Percentiles rank a stretch among this genome's conserved stretches.
Evolutionary conservation across 92 coral and sea anemone genomes (phyloP).

Genomic region (Virgularia gustaviana): DNA sequence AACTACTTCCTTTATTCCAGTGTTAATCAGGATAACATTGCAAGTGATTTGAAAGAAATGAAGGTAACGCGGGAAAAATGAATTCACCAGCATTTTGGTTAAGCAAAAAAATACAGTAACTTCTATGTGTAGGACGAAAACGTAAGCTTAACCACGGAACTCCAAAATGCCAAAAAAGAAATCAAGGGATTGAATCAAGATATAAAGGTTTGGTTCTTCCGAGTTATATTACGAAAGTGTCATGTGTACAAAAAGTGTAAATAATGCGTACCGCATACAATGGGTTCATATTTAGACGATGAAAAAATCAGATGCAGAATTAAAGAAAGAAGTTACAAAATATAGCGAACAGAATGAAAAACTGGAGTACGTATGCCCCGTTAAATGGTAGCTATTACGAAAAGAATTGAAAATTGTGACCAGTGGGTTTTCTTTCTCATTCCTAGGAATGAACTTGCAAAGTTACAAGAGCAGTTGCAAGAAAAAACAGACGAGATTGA

Average conservation of each 20-base stretch:
- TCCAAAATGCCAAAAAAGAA: slow-evolving; percentile 40
- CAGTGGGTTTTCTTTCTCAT: not conserved
- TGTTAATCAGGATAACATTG: slow-evolving; percentile 14
- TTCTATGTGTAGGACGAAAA: slow-evolving; percentile 56
- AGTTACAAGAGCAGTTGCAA: slow-evolving; percentile 14
- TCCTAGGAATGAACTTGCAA: not conserved
- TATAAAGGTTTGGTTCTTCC: too few species aligned
- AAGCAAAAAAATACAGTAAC: too few species aligned
- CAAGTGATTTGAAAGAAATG: slow-evolving; percentile 18
- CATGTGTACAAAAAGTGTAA: too few species aligned
- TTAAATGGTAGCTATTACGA: too few species aligned
- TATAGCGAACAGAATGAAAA: not conserved
- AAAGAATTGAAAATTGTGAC: too few species aligned
- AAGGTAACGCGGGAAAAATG: slow-evolving; percentile 21
- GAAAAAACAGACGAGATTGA: slow-evolving; percentile 33
- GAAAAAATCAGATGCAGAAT: not conserved
- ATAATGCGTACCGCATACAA: too few species aligned
- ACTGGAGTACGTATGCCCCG: slow-evolving; percentile 1
- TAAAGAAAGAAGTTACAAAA: slow-evolving; percentile 15
- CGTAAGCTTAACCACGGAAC: slow-evolving; percentile 29
- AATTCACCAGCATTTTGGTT: too few species aligned
- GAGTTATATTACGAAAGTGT: too few species aligned
- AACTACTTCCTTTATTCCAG: not conserved
- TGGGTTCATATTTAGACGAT: too few species aligned
- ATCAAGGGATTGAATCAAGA: slow-evolving; percentile 51